Evolutionary conservation across 2,113 vertebrate genomes (phyloP).

Genomic region (Ceyx melanurus): DNA sequence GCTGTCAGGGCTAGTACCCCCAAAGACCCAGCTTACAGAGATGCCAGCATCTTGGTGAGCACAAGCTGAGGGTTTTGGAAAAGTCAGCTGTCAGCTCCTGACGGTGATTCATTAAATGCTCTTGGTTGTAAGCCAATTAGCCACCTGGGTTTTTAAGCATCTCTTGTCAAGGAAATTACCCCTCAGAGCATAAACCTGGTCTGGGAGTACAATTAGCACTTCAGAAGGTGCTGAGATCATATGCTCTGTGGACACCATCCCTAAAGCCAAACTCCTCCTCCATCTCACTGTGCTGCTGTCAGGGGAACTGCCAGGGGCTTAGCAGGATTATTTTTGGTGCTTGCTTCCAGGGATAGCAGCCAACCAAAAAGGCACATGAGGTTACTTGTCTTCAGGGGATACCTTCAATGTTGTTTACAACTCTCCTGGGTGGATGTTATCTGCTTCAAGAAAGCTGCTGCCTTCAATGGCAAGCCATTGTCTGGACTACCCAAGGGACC

Average conservation of each 20-base stretch:
- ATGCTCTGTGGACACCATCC: not conserved
- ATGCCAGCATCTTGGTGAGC: not conserved
- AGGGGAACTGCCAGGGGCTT: not conserved
- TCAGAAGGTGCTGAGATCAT: not conserved
- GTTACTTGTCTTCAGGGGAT: not conserved
- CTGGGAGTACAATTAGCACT: slow-evolving; percentile 10
- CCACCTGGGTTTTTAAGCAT: not conserved
- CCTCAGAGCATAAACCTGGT: not conserved
- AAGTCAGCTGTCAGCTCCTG: not conserved
- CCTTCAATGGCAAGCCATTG: fast-evolving
- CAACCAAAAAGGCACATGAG: fast-evolving
- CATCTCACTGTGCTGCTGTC: not conserved
- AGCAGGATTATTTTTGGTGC: slow-evolving; percentile 1
- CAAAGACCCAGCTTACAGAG: not conserved
- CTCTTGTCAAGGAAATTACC: not conserved
- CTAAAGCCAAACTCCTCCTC: not conserved
- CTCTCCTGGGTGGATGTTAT: not conserved
- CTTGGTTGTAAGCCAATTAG: slow-evolving; percentile 23
- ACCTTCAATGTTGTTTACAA: not conserved
- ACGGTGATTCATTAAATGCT: not conserved
- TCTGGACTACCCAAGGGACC: not conserved
- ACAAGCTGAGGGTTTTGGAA: not conserved
- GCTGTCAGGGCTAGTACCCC: not conserved
- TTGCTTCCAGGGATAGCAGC: not conserved
- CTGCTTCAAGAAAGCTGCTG: not conserved